These are phyloP conservation scores for Hemiprocne comata DNA, from an alignment of 2,113 vertebrate genomes.

Conservation along the genomic window DNA sequence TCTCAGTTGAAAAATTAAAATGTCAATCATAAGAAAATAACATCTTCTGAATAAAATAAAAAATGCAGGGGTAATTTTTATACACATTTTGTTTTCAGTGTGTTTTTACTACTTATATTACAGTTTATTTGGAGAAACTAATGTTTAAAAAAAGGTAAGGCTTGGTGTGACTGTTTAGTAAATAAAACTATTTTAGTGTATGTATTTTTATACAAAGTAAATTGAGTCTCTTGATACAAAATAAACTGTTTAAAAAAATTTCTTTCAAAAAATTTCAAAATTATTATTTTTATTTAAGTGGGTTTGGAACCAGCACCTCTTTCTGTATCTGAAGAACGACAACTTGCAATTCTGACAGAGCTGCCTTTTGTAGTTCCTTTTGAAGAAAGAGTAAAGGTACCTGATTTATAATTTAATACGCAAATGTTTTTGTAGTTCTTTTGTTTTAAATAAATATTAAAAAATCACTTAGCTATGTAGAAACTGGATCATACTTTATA, in stretches of 20 bases:
- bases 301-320: constrained; percentile 92
- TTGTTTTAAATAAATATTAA: neutral
- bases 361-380: constrained; percentile 98
- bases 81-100: neutral
- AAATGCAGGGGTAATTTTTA: neutral
- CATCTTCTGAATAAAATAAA: neutral
- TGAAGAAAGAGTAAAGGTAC: constrained; percentile 99
- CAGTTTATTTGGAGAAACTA: neutral
- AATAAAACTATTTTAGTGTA: neutral
- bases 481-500: neutral
- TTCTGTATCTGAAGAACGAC: constrained; percentile 94
- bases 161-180: neutral
- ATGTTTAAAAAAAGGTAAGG: constrained; percentile 18
- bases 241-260: neutral
- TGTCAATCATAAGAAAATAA: neutral
- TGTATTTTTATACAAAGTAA: neutral
- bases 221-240: neutral
- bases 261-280: neutral
- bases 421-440: neutral
- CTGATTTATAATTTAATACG: neutral
- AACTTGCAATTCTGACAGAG: constrained; percentile 96
- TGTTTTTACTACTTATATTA: neutral
- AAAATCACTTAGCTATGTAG: neutral
- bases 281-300: constrained; percentile 77
- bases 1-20: neutral